Percentiles rank a stretch among this genome's conserved stretches.
These are phyloP conservation scores for Drosophila sp. DNA, from an alignment of 1,140 invertebrate species.

Conservation along the genomic window DNA sequence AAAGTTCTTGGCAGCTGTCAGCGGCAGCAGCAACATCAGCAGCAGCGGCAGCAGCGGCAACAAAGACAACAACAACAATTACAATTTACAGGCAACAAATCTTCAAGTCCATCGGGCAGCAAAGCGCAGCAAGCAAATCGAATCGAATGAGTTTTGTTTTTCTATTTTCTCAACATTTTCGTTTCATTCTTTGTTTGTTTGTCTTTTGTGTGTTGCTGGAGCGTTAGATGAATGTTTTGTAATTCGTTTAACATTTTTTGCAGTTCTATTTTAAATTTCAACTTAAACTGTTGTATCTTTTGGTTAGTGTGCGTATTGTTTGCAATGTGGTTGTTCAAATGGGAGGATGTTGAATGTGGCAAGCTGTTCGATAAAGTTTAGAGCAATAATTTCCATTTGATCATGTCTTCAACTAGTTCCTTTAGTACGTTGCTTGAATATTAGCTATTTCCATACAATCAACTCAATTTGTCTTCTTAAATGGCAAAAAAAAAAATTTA, in stretches of 20 bases:
- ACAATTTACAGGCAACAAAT: conserved; percentile 54
- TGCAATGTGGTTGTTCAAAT: neutral
- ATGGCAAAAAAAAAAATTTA: too few species aligned
- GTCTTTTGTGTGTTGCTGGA: conserved; percentile 54
- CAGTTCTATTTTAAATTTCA: conserved; percentile 13
- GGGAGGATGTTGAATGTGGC: neutral
- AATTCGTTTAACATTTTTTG: conserved; percentile 70
- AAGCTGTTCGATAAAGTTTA: conserved; percentile 2
- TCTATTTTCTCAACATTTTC: conserved; percentile 18
- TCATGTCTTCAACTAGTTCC: neutral
- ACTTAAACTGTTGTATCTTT: conserved; percentile 11
- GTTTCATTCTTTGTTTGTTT: conserved; percentile 19
- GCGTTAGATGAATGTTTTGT: conserved; percentile 76
- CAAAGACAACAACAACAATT: conserved; percentile 5
- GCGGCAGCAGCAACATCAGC: conserved; percentile 26
- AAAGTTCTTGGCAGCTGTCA: conserved; percentile 44
- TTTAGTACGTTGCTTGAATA: too few species aligned
- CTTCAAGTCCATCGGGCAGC: conserved; percentile 48
- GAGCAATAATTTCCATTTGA: neutral
- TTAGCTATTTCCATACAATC: too few species aligned
- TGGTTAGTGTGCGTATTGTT: conserved; percentile 35
- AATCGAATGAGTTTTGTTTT: conserved; percentile 73
- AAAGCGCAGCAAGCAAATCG: conserved; percentile 81
- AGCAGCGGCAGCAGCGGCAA: conserved; percentile 28
- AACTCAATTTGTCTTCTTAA: too few species aligned